phyloP scores from a whole-genome alignment of 2,888 invertebrate species.

The Graphium colonna region DNA sequence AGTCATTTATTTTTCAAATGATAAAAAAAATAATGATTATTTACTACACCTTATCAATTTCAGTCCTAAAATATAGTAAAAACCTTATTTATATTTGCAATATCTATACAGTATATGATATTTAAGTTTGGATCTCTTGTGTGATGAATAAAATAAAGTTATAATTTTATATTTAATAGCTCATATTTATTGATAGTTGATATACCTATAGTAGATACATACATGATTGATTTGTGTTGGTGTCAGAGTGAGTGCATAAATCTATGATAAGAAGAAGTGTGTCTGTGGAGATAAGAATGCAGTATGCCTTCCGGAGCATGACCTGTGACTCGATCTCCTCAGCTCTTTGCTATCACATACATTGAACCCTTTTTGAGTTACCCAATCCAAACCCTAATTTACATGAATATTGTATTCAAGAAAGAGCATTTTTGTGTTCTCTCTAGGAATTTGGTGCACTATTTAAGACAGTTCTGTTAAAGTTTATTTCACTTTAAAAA shows the following conservation, averaged over 20 bases:
- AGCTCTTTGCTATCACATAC: constrained; percentile 44
- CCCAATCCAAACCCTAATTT: constrained; percentile 17
- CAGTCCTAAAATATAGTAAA: too few species aligned
- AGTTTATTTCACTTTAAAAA: too few species aligned
- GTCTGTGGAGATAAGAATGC: constrained; percentile 68
- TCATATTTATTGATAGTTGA: constrained; percentile 17
- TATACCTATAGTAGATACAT: constrained; percentile 26
- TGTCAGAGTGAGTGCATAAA: constrained; percentile 59
- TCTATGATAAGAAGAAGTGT: constrained; percentile 67
- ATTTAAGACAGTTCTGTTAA: constrained; percentile 10
- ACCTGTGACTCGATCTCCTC: constrained; percentile 53
- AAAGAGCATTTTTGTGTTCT: constrained; percentile 10
- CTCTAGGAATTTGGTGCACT: not conserved
- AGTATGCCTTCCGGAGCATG: constrained; percentile 72
- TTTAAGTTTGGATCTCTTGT: too few species aligned
- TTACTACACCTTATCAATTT: too few species aligned
- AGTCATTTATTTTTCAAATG: too few species aligned
- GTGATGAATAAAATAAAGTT: too few species aligned
- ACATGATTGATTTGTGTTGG: constrained; percentile 59
- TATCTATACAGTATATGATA: too few species aligned
- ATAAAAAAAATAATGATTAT: too few species aligned
- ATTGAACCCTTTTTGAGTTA: constrained; percentile 36
- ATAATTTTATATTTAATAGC: too few species aligned
- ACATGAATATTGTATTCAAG: constrained; percentile 7
- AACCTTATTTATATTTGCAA: too few species aligned